phyloP scores from a whole-genome alignment of 2,888 invertebrate species.

The Microctonus aethiopoides region DNA sequence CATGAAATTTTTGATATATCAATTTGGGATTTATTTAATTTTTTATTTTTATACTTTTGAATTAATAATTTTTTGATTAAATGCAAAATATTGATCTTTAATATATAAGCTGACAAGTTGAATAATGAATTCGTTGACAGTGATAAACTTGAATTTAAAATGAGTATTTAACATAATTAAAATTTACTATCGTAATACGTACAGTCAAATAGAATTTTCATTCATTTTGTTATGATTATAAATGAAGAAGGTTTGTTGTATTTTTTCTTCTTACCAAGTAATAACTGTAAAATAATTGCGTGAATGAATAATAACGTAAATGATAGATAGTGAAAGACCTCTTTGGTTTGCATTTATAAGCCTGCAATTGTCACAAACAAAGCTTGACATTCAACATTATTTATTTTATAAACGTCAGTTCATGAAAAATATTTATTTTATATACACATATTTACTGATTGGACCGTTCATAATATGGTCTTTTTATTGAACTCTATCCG shows the following conservation, averaged over 20 bases:
- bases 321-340: slow-evolving; percentile 2
- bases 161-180: too few species aligned
- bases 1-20: background rate
- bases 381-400: slow-evolving; percentile 27
- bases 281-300: slow-evolving; percentile 20
- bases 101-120: too few species aligned
- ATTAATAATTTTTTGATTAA: background rate
- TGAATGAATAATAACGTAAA: slow-evolving; percentile 18
- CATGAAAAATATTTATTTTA: background rate
- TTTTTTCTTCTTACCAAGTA: slow-evolving; percentile 8
- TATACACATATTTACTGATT: background rate
- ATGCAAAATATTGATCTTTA: background rate
- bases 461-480: background rate
- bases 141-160: background rate
- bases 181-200: too few species aligned
- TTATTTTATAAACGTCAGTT: background rate
- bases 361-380: slow-evolving; percentile 15
- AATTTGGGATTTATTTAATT: too few species aligned
- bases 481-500: background rate
- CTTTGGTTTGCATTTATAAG: background rate
- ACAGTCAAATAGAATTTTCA: too few species aligned
- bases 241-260: background rate
- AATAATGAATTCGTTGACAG: too few species aligned
- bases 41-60: background rate
- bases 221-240: too few species aligned